A percentile compares a stretch with the other conserved stretches of the same genome.
Evolutionary conservation across 2,888 invertebrate species (phyloP).

Genomic region (Iphiclides podalirius): DNA sequence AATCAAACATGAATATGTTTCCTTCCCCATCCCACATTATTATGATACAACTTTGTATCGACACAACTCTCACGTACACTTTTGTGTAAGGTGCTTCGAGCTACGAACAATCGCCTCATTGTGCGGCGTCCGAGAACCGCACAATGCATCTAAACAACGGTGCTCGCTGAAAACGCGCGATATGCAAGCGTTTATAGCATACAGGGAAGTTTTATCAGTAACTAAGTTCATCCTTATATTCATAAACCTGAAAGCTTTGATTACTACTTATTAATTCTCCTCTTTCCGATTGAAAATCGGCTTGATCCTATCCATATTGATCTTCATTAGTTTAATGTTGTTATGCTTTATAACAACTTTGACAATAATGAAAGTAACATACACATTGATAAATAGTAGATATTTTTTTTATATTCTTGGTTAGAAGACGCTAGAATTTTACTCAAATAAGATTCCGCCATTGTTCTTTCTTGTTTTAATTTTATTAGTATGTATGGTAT

Average conservation of each 20-base stretch:
- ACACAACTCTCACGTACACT: slow-evolving; percentile 8
- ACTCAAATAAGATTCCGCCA: too few species aligned
- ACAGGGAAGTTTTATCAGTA: slow-evolving; percentile 11
- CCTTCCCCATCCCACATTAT: background rate
- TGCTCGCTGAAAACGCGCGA: slow-evolving; percentile 15
- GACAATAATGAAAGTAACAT: too few species aligned
- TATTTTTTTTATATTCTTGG: too few species aligned
- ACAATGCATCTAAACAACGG: slow-evolving; percentile 26
- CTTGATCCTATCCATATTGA: too few species aligned
- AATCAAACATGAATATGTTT: background rate
- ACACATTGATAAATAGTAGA: too few species aligned
- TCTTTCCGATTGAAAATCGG: too few species aligned
- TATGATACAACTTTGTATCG: slow-evolving; percentile 12
- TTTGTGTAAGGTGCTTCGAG: slow-evolving; percentile 17
- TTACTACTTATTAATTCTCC: too few species aligned
- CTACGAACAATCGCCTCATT: slow-evolving; percentile 26
- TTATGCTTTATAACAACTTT: too few species aligned
- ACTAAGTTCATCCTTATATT: slow-evolving; percentile 9
- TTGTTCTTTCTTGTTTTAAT: too few species aligned
- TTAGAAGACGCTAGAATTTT: too few species aligned
- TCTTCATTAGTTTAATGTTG: too few species aligned
- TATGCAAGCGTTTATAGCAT: slow-evolving; percentile 9
- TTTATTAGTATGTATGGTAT: too few species aligned
- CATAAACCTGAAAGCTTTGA: background rate
- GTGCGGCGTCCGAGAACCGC: slow-evolving; percentile 15